phyloP scores from a whole-genome alignment of 2,113 vertebrate species.

The Cairina moschata region DNA sequence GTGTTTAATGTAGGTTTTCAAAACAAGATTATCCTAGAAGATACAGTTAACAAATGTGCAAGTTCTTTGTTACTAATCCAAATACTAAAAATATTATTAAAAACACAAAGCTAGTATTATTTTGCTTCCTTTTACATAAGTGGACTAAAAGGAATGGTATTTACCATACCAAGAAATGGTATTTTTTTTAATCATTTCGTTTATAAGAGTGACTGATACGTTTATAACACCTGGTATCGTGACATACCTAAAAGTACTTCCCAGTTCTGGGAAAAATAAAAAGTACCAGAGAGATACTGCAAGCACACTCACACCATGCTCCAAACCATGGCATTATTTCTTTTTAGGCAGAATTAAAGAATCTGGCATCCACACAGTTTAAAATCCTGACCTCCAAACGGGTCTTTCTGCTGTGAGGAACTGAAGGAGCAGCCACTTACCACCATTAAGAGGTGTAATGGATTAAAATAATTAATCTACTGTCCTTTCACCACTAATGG shows the following conservation, averaged over 20 bases:
- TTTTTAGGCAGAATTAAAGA: conserved; percentile 14
- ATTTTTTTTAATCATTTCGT: neutral
- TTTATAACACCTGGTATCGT: neutral
- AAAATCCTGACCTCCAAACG: conserved; percentile 3
- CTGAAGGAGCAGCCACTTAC: neutral
- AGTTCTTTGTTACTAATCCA: conserved; percentile 26
- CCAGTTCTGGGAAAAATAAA: neutral
- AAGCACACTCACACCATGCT: neutral
- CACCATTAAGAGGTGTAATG: neutral
- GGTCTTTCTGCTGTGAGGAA: neutral
- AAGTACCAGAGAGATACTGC: neutral
- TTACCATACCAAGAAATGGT: neutral
- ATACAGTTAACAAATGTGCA: conserved; percentile 21
- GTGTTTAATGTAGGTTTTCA: conserved; percentile 63
- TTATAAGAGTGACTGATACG: neutral
- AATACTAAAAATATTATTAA: conserved; percentile 28
- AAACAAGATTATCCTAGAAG: conserved; percentile 56
- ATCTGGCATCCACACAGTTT: neutral
- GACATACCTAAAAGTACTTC: neutral
- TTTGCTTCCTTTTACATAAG: conserved; percentile 47
- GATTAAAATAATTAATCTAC: neutral
- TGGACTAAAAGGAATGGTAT: neutral
- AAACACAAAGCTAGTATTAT: neutral
- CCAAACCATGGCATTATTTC: neutral
- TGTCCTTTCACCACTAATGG: neutral